Evolutionary conservation across 1,140 invertebrate genomes (phyloP), one percentile per base, ranked within the genome.

Genomic region (Drosophila ercepeae): DNA sequence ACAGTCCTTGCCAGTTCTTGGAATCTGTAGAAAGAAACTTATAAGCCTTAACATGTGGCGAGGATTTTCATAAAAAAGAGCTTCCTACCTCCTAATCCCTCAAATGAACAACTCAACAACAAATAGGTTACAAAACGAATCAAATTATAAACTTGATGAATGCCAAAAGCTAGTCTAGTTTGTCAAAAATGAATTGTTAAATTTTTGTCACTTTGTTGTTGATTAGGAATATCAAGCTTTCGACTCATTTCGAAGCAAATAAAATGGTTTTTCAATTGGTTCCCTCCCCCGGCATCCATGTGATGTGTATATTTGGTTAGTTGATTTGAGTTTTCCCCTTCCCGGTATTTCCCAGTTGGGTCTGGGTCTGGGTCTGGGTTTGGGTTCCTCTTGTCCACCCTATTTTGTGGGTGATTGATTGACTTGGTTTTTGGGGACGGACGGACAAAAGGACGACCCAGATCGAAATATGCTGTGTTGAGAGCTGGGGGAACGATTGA

Each of bases 361-460:
- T n/a, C n/a, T n/a, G n/a, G n/a, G n/a, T n/a, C n/a, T n/a, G n/a
- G n/a, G n/a, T n/a, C n/a, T n/a, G n/a, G n/a, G n/a, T n/a, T n/a
- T n/a, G n/a, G n/a, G n/a, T n/a, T n/a, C n/a, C n/a, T 13, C n/a
- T 27, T 46, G 6, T 63, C 52, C 18, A 23, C 25, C 32, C 71
- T 46, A 57, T 67, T 68, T 53, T 52, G 63, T 61, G 67, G 41
- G 42, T 84, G 81, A 79, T 86, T 79, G 76, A 84, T 75, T 75
- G 75, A 79, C 67, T 86, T 16, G 49, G 32, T 46, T 13, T 64
- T 19, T 39, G 36, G 39, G 70, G 58, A 39, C 73, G 36, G 13
- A 36, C 23, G 39, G 75, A 52, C 21, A 63, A 39, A 53, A 29
- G 27, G 49, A 45, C 53, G 45, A 55, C 29, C 39, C 21, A 55